These are phyloP conservation scores for Balanococcus diminutus DNA, from an alignment of 2,888 invertebrate species.

Conservation along the genomic window DNA sequence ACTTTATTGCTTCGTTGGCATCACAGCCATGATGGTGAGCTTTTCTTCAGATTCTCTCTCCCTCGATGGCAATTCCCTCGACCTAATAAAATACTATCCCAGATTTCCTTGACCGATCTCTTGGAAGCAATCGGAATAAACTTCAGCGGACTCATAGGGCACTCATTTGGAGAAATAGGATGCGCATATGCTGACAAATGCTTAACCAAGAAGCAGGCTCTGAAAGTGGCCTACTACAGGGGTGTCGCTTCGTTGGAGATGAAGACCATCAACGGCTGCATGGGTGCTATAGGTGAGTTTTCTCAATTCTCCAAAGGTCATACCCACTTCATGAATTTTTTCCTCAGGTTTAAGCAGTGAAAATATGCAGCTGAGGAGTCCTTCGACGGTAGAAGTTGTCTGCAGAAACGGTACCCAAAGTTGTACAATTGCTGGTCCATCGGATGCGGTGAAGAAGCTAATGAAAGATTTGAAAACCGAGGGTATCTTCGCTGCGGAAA, in stretches of 20 bases:
- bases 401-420: constrained; percentile 81
- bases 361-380: constrained; percentile 59
- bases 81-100: too few species aligned
- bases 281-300: constrained; percentile 65
- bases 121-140: constrained; percentile 68
- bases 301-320: background rate
- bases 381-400: constrained; percentile 72
- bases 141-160: constrained; percentile 77
- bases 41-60: background rate
- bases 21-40: constrained; percentile 70
- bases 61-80: too few species aligned
- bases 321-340: background rate
- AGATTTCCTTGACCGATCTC: constrained; percentile 71
- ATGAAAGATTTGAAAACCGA: constrained; percentile 70
- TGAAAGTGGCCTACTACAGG: constrained; percentile 68
- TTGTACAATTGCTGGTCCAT: constrained; percentile 80
- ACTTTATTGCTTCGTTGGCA: constrained; percentile 75
- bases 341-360: constrained; percentile 58
- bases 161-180: constrained; percentile 70
- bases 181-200: constrained; percentile 62
- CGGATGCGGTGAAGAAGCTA: constrained; percentile 69
- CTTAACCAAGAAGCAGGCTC: constrained; percentile 68
- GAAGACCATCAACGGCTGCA: constrained; percentile 62
- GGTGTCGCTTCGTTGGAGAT: constrained; percentile 63
- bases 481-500: constrained; percentile 80